A percentile compares a stretch with the other conserved stretches of the same genome.
Conservation (phyloP, 2,888 invertebrate species). For the Prostheceraeus crozeri region DNA sequence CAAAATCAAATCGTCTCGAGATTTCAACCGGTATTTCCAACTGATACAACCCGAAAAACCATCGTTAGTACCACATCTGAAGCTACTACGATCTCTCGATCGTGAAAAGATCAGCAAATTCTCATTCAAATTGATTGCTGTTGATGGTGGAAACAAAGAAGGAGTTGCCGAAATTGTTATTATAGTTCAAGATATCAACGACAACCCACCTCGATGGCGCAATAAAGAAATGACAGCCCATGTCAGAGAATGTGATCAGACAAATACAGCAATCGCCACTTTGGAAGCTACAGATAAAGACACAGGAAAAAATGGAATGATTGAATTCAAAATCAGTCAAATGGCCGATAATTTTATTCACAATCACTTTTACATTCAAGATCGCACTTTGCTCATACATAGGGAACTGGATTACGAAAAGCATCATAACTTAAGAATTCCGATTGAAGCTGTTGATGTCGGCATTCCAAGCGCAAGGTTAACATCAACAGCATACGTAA, state of each 20-base stretch:
- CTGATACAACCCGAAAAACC: no score
- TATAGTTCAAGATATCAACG: slow-evolving; percentile 1
- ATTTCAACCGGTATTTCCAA: background rate
- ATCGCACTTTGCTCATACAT: no score
- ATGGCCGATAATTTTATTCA: no score
- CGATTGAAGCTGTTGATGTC: background rate
- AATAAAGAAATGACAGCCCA: background rate
- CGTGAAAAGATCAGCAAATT: background rate
- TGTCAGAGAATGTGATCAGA: no score
- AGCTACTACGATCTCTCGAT: background rate
- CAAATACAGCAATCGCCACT: background rate
- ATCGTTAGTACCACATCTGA: no score
- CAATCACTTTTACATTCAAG: no score
- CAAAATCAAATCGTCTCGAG: background rate
- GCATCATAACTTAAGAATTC: background rate
- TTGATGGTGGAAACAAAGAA: background rate
- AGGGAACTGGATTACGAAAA: no score
- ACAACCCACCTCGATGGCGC: slow-evolving; percentile 2
- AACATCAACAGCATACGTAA: slow-evolving; percentile 1
- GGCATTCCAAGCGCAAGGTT: no score
- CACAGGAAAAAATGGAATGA: background rate
- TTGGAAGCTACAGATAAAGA: background rate
- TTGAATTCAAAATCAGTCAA: background rate
- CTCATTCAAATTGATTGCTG: background rate
- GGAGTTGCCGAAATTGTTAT: background rate